phyloP scores from a whole-genome alignment of 2,113 vertebrate species.

The Sporophila hypoxantha region DNA sequence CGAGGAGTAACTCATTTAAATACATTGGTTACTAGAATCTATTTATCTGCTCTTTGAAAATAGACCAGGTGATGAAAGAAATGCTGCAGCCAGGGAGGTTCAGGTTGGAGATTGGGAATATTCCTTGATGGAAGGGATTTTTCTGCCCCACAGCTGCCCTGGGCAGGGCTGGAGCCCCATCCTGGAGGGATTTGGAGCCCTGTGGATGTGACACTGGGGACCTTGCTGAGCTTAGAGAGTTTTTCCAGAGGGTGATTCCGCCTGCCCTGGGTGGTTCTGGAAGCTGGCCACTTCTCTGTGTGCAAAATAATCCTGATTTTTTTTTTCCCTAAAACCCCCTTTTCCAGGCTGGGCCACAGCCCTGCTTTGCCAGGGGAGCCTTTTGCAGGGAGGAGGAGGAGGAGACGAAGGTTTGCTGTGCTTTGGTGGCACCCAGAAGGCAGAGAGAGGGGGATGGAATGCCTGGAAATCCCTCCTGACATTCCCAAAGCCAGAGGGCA shows the following conservation, averaged over 20 bases:
- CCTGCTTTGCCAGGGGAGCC: neutral
- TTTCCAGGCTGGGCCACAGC: neutral
- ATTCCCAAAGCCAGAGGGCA: neutral
- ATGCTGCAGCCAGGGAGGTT: rapidly evolving
- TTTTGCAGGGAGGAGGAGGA: neutral
- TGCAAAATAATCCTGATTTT: neutral
- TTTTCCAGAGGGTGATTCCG: neutral
- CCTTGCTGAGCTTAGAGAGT: neutral
- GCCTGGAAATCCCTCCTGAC: neutral
- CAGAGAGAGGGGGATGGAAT: neutral
- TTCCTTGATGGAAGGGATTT: too few relatives aligned
- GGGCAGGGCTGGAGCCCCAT: neutral
- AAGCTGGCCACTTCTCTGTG: too few relatives aligned
- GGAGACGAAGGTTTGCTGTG: neutral
- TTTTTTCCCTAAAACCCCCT: rapidly evolving
- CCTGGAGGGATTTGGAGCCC: neutral
- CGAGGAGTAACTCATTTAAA: neutral
- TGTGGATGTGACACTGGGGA: neutral
- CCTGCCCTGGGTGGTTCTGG: neutral
- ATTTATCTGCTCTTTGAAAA: neutral
- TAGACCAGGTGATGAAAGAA: rapidly evolving
- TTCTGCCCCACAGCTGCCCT: neutral
- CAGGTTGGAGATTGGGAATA: neutral
- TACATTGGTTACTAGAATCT: too few relatives aligned
- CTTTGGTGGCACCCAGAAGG: neutral